These are phyloP conservation scores for Tachysurus fulvidraco DNA, from an alignment of 2,113 vertebrate species.

Conservation along the genomic window DNA sequence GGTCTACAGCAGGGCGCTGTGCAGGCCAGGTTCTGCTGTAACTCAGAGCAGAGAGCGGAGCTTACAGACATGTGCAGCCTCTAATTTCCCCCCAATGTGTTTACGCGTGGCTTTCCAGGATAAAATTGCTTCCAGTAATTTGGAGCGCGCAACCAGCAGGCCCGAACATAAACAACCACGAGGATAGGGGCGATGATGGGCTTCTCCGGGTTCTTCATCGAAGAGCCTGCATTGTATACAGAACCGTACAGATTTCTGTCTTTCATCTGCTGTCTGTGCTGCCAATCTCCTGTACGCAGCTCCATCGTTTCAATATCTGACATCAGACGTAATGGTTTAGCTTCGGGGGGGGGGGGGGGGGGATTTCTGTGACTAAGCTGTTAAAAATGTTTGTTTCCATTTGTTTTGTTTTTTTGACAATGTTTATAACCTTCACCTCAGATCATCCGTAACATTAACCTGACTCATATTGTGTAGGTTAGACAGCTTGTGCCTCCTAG, in stretches of 20 bases:
- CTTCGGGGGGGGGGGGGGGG: too few relatives aligned
- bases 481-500: too few relatives aligned
- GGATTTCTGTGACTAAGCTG: neutral
- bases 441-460: neutral
- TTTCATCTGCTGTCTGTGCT: slow-evolving; percentile 23
- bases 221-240: neutral
- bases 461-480: too few relatives aligned
- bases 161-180: slow-evolving; percentile 57
- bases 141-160: slow-evolving; percentile 48
- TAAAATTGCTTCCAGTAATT: slow-evolving; percentile 60
- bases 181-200: slow-evolving; percentile 48
- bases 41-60: slow-evolving; percentile 49
- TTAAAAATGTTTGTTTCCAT: neutral
- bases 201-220: slow-evolving; percentile 8
- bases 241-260: slow-evolving; percentile 17
- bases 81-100: slow-evolving; percentile 58
- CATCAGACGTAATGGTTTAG: neutral
- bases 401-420: neutral
- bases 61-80: slow-evolving; percentile 50
- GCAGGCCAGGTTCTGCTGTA: slow-evolving; percentile 27
- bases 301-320: neutral
- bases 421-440: neutral
- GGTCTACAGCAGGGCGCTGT: slow-evolving; percentile 32
- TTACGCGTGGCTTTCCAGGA: slow-evolving; percentile 58
- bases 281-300: neutral